phyloP scores from a whole-genome alignment of 1,140 invertebrate species.

The Dendroctonus ponderosae region DNA sequence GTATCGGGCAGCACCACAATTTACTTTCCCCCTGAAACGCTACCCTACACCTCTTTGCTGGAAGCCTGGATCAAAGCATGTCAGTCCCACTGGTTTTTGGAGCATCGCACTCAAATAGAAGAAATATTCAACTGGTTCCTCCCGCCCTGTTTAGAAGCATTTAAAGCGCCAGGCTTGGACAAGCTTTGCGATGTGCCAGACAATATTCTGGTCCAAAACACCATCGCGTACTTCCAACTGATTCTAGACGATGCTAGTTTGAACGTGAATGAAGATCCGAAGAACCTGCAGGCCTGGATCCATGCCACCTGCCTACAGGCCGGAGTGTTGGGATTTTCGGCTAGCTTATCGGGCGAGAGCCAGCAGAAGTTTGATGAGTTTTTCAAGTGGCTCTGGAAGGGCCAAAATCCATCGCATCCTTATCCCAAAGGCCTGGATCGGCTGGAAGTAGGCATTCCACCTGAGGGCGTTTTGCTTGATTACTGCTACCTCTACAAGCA shows the following conservation, averaged over 20 bases:
- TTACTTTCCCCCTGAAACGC: constrained; percentile 75
- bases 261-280: constrained; percentile 61
- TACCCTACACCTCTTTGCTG: constrained; percentile 67
- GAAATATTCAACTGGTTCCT: constrained; percentile 75
- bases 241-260: constrained; percentile 69
- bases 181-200: constrained; percentile 67
- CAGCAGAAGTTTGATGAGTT: constrained; percentile 73
- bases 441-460: constrained; percentile 70
- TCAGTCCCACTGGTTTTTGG: constrained; percentile 62
- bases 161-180: constrained; percentile 59
- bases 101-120: constrained; percentile 61
- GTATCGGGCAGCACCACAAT: constrained; percentile 86
- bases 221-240: constrained; percentile 74
- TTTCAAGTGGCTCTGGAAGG: constrained; percentile 58
- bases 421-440: constrained; percentile 65
- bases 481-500: constrained; percentile 71
- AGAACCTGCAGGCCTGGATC: constrained; percentile 66
- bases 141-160: constrained; percentile 64
- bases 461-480: constrained; percentile 74
- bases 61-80: constrained; percentile 71
- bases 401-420: constrained; percentile 59
- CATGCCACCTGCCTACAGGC: constrained; percentile 75
- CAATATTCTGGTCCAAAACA: constrained; percentile 69
- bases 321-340: constrained; percentile 78
- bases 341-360: constrained; percentile 68